Base-by-base conservation (phyloP, 2,888 invertebrate genomes). In the Cataglyphis cursor region DNA sequence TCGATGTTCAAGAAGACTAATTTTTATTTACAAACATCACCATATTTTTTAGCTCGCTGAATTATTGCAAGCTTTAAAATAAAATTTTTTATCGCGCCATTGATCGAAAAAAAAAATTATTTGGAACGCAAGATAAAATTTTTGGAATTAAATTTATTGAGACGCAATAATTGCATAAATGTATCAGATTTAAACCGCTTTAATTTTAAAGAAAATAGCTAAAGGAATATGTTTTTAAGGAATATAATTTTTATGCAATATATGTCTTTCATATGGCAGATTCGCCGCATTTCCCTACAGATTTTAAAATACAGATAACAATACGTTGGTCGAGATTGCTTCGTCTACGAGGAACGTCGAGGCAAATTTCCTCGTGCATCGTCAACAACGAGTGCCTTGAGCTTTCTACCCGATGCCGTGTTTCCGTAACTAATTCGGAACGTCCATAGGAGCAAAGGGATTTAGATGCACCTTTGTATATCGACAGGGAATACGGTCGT, bases 281-380 rank as follows among this genome's bases (percentile, higher is more conserved):
- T 62, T 41, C 21, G 64, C 41, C 54, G 83, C 85, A 89, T 87
- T 90, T 87, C 82, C 76, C 82, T 75, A 54, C 31, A 59, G 57
- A 87, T 89, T 91, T 87, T 86, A 85, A 90, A 92, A 91, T 89
- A 85, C 87, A 87, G 87, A 88, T 87, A 88, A 86, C 86, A 75
- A 86, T 86, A 82, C 87, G 88, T 89, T 89, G 88, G 82, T 74
- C 76, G 78, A 85, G 90, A 91, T 91, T 92, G 91, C 85, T 91
- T 82, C 70, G 88, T 92, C 92, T 89, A 85, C 89, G 76, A 82
- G 75, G 76, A 41, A 62, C 38, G n/a, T 10, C 88, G 28, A 15
- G 44, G 18, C 24, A 54, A 73, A 21, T 59, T 74, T 74, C 35
- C 9, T 68, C 62, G 68, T 62, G 78, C 74, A 76, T 61, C 57